phyloP scores from a whole-genome alignment of 2,797 vertebrate species.

The Peromyscus nudipes region DNA sequence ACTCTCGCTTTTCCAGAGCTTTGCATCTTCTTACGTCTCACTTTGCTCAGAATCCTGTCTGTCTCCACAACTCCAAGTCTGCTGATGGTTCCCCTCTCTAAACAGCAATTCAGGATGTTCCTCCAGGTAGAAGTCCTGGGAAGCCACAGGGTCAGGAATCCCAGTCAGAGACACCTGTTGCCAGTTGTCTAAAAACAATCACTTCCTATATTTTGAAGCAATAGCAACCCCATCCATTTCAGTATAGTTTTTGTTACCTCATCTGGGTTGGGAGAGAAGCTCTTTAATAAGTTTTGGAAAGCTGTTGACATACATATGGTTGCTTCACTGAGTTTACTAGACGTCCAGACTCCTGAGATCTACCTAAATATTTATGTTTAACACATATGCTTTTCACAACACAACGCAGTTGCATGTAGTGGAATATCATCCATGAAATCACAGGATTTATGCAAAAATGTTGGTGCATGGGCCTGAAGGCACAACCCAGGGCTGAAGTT shows the following conservation, averaged over 20 bases:
- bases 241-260: constrained; percentile 40
- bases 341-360: constrained; percentile 42
- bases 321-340: constrained; percentile 2
- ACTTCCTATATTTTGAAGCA: constrained; percentile 52
- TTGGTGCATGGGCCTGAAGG: neutral
- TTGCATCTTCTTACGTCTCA: neutral
- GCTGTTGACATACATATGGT: neutral
- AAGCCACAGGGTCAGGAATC: neutral
- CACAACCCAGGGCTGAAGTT: neutral
- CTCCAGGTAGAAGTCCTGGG: neutral
- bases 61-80: neutral
- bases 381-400: constrained; percentile 43
- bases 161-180: neutral
- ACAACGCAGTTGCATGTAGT: neutral
- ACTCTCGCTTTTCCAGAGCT: neutral
- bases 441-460: constrained; percentile 10
- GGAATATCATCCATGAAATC: constrained; percentile 28
- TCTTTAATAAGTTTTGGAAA: constrained; percentile 58
- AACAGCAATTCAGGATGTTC: neutral
- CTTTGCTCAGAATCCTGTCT: neutral
- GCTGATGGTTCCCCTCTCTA: neutral
- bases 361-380: constrained; percentile 53
- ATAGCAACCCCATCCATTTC: neutral
- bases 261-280: neutral
- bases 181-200: constrained; percentile 40